Evolutionary conservation across 2,888 invertebrate genomes (phyloP).

Genomic region (Trissoscelio sp.): DNA sequence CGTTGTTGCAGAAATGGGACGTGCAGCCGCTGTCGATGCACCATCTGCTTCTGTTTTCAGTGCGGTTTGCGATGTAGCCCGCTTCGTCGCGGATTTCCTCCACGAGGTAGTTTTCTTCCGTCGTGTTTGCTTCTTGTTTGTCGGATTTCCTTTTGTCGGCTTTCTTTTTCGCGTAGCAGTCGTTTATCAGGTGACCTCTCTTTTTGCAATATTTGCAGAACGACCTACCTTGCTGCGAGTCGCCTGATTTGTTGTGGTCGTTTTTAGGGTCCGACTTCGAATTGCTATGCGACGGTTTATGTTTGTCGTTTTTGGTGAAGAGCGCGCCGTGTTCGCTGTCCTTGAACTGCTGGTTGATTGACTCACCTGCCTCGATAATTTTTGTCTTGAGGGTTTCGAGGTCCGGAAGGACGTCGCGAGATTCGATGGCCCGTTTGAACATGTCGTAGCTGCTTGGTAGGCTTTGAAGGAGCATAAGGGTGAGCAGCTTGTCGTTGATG

Average conservation of each 20-base stretch:
- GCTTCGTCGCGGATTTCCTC: not conserved
- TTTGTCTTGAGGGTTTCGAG: slow-evolving; percentile 67
- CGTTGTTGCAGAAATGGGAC: slow-evolving; percentile 40
- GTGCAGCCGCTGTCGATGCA: slow-evolving; percentile 27
- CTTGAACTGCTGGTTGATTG: slow-evolving; percentile 1
- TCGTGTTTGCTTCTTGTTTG: not conserved
- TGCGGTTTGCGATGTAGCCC: not conserved
- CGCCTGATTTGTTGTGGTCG: not conserved
- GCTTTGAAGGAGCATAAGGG: slow-evolving; percentile 64
- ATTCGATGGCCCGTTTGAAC: slow-evolving; percentile 71
- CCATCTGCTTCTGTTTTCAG: slow-evolving; percentile 1
- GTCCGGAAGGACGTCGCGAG: slow-evolving; percentile 66
- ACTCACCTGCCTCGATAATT: slow-evolving; percentile 66
- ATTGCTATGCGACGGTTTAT: not conserved
- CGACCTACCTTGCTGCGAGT: not conserved
- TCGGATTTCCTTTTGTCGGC: slow-evolving; percentile 26
- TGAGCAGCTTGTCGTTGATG: slow-evolving; percentile 59
- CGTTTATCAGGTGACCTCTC: slow-evolving; percentile 26
- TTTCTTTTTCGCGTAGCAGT: slow-evolving; percentile 34
- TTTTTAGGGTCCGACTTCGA: not conserved
- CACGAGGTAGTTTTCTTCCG: not conserved
- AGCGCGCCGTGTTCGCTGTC: slow-evolving; percentile 24
- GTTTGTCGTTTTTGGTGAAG: not conserved
- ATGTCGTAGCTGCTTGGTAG: slow-evolving; percentile 67
- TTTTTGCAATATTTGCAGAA: slow-evolving; percentile 39